Evolutionary conservation across 2,113 vertebrate species (phyloP), one percentile per base, ranked within the genome.

Genomic region (Hoplias malabaricus): DNA sequence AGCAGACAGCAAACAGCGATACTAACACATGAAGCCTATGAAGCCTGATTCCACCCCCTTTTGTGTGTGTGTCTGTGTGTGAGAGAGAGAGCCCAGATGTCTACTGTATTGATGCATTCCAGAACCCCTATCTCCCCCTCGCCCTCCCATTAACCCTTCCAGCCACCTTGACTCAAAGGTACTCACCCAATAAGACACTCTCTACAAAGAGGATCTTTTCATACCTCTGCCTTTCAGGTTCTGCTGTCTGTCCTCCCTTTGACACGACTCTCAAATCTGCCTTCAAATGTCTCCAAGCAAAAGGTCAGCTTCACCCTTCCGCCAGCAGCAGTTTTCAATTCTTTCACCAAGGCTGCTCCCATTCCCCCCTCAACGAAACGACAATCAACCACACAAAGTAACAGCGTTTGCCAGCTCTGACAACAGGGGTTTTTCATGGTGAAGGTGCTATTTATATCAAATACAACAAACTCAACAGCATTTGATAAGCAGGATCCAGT

Each of bases 371-470:
- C 67, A 66, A 59, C 77, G 21, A 82, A 75, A 53, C 69, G 86
- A 87, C 86, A 87, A 87, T 87, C 84, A 80, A 57, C 75, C 53
- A 68, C 34, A 46, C 38, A 67, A 57, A 36, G 62, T 48, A 42
- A 71, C 66, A 59, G 19, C 66, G 59, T 62, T n/a, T 12, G 43
- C 34, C 68, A 8, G 9, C 34, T 21, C 38, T 53, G n/a, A 40
- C 33, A 57, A 54, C 77, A 77, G 63, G 68, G 66, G 31, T 50
- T 59, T n/a, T 83, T 59, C 69, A 67, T 42, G 29, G 70, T 78
- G 75, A 71, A 75, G 84, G 86, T 87, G 86, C 84, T 87, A 82
- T 77, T 70, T 81, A 57, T 78, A 80, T 29, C 54, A 40, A 48
- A 68, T 69, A 77, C 36, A 83, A 73, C 81, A 79, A 71, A 72